Evolutionary conservation across 2,797 vertebrate genomes (phyloP).

Genomic region (Rallus crepitans): DNA sequence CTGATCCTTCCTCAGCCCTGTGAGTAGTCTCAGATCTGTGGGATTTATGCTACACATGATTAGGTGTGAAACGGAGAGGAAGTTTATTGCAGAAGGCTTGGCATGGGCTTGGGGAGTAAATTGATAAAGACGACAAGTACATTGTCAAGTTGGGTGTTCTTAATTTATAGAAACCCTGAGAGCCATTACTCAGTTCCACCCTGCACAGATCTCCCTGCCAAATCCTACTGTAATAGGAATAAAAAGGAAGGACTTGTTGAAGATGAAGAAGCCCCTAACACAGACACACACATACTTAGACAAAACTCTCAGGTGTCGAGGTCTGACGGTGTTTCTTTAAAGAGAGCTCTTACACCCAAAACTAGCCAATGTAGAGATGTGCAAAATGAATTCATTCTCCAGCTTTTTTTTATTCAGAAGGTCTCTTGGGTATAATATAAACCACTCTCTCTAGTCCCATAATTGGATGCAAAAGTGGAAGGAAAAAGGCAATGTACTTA

Average conservation of each 20-base stretch:
- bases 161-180: conserved; percentile 72
- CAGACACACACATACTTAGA: neutral
- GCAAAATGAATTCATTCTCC: neutral
- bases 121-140: conserved; percentile 69
- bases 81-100: conserved; percentile 70
- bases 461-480: neutral
- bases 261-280: conserved; percentile 16
- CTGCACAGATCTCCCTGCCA: conserved; percentile 26
- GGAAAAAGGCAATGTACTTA: neutral
- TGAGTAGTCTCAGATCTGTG: conserved; percentile 60
- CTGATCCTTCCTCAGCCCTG: conserved; percentile 34
- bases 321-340: conserved; percentile 20
- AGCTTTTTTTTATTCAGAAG: neutral
- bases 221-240: conserved; percentile 41
- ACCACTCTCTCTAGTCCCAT: neutral
- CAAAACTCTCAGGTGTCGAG: conserved; percentile 32
- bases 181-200: conserved; percentile 58
- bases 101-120: conserved; percentile 57
- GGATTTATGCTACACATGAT: conserved; percentile 75
- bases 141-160: conserved; percentile 67
- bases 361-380: neutral
- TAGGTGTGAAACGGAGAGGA: conserved; percentile 75
- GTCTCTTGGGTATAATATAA: neutral
- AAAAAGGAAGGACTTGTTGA: conserved; percentile 48
- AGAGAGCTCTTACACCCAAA: neutral